These are phyloP conservation scores for Cichladusa arquata DNA, from an alignment of 2,113 vertebrate genomes.

Conservation along the genomic window DNA sequence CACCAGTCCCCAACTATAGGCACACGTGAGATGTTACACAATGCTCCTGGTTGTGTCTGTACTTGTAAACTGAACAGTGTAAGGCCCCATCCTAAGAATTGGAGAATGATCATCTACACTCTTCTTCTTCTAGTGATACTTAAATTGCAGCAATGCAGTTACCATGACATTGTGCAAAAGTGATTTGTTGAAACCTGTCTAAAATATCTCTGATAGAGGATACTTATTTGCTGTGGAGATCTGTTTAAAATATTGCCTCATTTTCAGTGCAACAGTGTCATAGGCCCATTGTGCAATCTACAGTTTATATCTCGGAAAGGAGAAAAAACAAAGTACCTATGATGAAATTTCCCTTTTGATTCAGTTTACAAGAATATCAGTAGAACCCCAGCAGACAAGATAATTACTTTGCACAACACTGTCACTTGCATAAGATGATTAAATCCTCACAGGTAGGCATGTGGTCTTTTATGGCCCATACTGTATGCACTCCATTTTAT, in stretches of 20 bases:
- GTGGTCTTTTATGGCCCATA: neutral
- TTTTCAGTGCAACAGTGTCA: neutral
- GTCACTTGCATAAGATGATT: neutral
- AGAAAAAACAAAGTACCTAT: neutral
- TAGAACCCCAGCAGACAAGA: neutral
- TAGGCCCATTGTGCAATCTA: neutral
- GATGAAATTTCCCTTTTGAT: neutral
- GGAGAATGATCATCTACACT: neutral
- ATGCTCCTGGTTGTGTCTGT: neutral
- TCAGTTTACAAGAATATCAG: neutral
- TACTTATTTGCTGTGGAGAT: conserved; percentile 18
- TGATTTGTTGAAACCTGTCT: conserved; percentile 24
- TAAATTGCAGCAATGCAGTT: neutral
- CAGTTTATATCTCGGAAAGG: neutral
- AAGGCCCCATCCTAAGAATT: neutral
- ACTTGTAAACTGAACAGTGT: neutral
- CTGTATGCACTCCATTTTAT: neutral
- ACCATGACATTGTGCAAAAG: neutral
- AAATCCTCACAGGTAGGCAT: neutral
- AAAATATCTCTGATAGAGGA: neutral
- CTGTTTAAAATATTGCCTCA: conserved; percentile 29
- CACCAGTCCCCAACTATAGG: neutral
- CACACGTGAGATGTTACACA: accelerated
- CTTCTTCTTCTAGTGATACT: neutral
- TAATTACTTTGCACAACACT: neutral